Evolutionary conservation across 2,888 invertebrate genomes (phyloP).

Genomic region (Rhopalosiphum nymphaeae): DNA sequence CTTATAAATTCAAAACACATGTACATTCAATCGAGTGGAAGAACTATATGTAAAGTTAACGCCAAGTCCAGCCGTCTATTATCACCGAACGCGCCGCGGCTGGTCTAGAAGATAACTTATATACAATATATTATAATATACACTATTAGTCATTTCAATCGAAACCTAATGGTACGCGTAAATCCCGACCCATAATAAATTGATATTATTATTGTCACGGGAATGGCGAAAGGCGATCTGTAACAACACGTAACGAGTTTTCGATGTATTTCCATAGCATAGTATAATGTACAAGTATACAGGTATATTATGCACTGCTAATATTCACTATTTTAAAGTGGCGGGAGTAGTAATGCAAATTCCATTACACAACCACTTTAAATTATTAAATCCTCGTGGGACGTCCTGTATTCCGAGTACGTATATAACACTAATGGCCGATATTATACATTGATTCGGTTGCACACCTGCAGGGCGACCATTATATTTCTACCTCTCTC

Average conservation of each 20-base stretch:
- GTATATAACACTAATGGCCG: background rate
- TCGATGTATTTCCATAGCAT: background rate
- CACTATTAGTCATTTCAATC: background rate
- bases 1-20: background rate
- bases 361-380: slow-evolving; percentile 7
- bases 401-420: background rate
- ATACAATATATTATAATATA: background rate
- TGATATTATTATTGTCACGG: background rate
- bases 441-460: background rate
- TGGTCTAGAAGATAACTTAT: background rate
- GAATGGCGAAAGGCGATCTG: background rate
- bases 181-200: background rate
- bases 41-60: too few species aligned
- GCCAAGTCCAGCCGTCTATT: background rate
- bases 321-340: slow-evolving; percentile 10
- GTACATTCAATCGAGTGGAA: background rate
- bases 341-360: background rate
- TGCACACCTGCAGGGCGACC: background rate
- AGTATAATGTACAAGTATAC: background rate
- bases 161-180: background rate
- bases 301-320: background rate
- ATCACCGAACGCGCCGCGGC: background rate
- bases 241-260: background rate
- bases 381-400: slow-evolving; percentile 9
- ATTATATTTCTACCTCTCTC: background rate